Evolutionary conservation across 2,888 invertebrate genomes (phyloP).

Genomic region (Aleiodes testaceus): DNA sequence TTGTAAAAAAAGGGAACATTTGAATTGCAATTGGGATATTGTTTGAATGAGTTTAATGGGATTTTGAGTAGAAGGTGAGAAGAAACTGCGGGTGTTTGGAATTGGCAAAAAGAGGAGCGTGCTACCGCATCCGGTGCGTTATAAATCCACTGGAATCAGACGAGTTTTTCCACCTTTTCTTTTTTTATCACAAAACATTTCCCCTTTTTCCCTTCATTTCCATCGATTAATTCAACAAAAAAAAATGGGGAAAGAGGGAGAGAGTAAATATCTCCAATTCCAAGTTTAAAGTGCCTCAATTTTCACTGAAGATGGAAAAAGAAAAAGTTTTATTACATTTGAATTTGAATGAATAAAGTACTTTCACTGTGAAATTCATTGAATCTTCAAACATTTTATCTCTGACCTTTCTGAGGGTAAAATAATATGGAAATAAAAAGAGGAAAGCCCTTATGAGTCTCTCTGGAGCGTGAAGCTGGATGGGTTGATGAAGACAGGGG

Average conservation of each 20-base stretch:
- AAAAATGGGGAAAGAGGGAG: conserved; percentile 43
- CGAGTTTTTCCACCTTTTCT: conserved; percentile 48
- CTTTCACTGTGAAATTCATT: conserved; percentile 1
- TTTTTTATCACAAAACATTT: conserved; percentile 24
- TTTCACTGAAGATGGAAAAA: neutral
- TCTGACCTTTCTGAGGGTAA: conserved; percentile 14
- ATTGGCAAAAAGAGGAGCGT: neutral
- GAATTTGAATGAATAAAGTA: conserved; percentile 25
- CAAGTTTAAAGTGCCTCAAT: conserved; percentile 18
- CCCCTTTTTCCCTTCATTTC: neutral
- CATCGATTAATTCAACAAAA: conserved; percentile 12
- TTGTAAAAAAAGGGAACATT: conserved; percentile 5
- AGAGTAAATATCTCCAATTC: neutral
- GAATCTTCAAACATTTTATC: conserved; percentile 1
- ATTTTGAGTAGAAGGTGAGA: neutral
- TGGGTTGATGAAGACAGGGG: conserved; percentile 9
- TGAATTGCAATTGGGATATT: conserved; percentile 15
- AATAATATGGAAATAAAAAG: conserved; percentile 20
- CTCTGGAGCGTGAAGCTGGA: conserved; percentile 13
- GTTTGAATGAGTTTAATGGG: conserved; percentile 11
- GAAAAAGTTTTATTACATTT: conserved; percentile 33
- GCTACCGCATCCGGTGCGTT: conserved; percentile 29
- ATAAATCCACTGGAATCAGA: conserved; percentile 38
- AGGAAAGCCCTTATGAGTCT: neutral
- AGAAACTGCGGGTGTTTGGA: neutral